These are phyloP conservation scores for Poecilobothrus nobilitatus DNA, from an alignment of 2,888 invertebrate species.

Conservation along the genomic window DNA sequence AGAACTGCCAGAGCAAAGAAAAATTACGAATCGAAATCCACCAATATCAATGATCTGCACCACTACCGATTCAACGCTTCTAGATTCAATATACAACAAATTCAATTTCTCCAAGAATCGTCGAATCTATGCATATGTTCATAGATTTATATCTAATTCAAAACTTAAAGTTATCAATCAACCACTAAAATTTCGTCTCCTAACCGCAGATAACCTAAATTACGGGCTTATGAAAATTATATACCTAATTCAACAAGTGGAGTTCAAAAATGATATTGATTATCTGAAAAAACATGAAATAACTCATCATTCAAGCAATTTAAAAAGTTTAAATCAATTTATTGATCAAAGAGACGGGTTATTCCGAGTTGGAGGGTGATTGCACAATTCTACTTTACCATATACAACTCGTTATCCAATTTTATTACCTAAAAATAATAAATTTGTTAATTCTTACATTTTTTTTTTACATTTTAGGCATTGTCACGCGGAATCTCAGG, in stretches of 20 bases:
- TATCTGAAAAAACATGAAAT: not conserved
- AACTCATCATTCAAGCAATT: slow-evolving; percentile 12
- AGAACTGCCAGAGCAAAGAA: too few relatives aligned
- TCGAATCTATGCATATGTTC: too few relatives aligned
- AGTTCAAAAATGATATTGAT: slow-evolving; percentile 12
- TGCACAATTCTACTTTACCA: slow-evolving; percentile 23
- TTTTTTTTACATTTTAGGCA: slow-evolving; percentile 15
- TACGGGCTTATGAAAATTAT: slow-evolving; percentile 15
- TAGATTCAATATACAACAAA: too few relatives aligned
- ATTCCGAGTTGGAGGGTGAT: slow-evolving; percentile 30
- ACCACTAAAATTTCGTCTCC: slow-evolving; percentile 3
- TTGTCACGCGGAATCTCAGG: slow-evolving; percentile 18
- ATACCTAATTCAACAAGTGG: slow-evolving; percentile 12
- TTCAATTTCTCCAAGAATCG: too few relatives aligned
- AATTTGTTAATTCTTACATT: slow-evolving; percentile 15
- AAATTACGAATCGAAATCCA: too few relatives aligned
- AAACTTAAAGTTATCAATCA: not conserved
- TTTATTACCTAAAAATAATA: slow-evolving; percentile 26
- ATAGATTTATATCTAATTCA: too few relatives aligned
- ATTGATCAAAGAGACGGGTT: slow-evolving; percentile 21
- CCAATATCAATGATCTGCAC: too few relatives aligned
- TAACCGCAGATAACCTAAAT: slow-evolving; percentile 12
- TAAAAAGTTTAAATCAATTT: slow-evolving; percentile 22
- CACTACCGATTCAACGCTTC: too few relatives aligned
- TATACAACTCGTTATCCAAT: slow-evolving; percentile 26